A percentile compares a stretch with the other conserved stretches of the same genome.
phyloP scores from a whole-genome alignment of 2,888 invertebrate species.

The Tenthredo mesomela region DNA sequence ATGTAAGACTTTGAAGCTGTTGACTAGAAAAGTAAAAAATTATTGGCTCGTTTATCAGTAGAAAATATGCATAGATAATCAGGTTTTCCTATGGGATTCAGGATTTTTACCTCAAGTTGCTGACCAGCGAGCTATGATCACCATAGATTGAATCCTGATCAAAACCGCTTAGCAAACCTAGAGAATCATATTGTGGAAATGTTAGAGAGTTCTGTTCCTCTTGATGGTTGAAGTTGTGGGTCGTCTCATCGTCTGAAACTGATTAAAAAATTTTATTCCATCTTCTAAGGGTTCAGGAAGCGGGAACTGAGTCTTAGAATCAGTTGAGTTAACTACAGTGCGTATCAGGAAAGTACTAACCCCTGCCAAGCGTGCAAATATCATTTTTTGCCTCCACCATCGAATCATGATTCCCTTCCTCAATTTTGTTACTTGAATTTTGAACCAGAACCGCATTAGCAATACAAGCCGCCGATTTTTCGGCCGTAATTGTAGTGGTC shows the following conservation, averaged over 20 bases:
- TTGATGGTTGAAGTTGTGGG: constrained; percentile 15
- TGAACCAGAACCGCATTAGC: neutral
- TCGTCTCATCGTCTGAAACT: constrained; percentile 23
- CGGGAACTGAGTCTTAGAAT: neutral
- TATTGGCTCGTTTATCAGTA: neutral
- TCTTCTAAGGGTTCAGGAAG: neutral
- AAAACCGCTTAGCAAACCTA: constrained; percentile 26
- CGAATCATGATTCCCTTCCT: constrained; percentile 29
- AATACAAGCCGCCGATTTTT: constrained; percentile 28
- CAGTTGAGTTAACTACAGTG: constrained; percentile 32
- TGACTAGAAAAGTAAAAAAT: constrained; percentile 57
- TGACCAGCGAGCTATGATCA: constrained; percentile 42
- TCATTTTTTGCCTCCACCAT: constrained; percentile 46
- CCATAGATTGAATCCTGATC: neutral
- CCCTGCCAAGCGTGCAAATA: constrained; percentile 46
- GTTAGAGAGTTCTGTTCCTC: constrained; percentile 34
- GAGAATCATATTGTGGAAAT: constrained; percentile 40
- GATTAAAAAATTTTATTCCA: neutral
- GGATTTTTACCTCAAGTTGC: constrained; percentile 41
- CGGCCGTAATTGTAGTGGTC: neutral
- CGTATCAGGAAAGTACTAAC: constrained; percentile 34
- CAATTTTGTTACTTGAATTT: neutral
- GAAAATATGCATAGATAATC: neutral
- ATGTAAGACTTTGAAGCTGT: constrained; percentile 15
- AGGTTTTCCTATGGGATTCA: neutral